Evolutionary conservation across 2,888 invertebrate species (phyloP), one percentile per base, ranked within the genome.

Genomic region (Lasioglossum villosulum): DNA sequence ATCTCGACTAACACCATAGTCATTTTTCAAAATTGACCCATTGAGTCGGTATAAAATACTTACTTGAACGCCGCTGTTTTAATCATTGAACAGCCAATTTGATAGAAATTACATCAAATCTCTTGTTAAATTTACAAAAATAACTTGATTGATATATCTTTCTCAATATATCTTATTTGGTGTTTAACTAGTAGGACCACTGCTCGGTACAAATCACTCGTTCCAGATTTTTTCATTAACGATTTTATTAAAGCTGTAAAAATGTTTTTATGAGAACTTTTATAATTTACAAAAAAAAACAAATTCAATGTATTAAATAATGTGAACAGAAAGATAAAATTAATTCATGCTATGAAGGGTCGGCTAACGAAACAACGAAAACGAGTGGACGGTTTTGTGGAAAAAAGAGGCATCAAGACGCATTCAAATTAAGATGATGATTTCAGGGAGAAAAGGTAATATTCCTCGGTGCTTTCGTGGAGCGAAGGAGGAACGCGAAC

Each of bases 401-500:
- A 48, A 48, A 56, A 56, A 3, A 56, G 34, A 59, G 59, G 59
- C 2, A 56, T 56, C n/a, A n/a, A 14, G 5, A 14, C 27, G 63
- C 30, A 16, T 63, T 63, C 14, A 30, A 30, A 63, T 63, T 63
- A 16, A 30, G 63, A 30, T 3, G 63, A 63, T 63, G 30, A 30
- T 63, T 63, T 63, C 30, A 6, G 63, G 63, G 63, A 6, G 6
- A 30, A 8, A 63, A 19, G 63, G 5, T 63, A 30, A 30, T 63
- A 19, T 19, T 63, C 16, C 19, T 19, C 16, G 63, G 30, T 63
- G 30, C 1, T 30, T 19, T 63, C 63, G 19, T 30, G 63, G 8
- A 8, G 30, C 27, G 12, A 12, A n/a, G 16, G 72, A 34, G 71
- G 52, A 63, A 39, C 34, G 82, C 52, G 82, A 80, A 63, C 75